A percentile compares a stretch with the other conserved stretches of the same genome.
phyloP scores from a whole-genome alignment of 2,113 vertebrate species.

The Scomber colias region DNA sequence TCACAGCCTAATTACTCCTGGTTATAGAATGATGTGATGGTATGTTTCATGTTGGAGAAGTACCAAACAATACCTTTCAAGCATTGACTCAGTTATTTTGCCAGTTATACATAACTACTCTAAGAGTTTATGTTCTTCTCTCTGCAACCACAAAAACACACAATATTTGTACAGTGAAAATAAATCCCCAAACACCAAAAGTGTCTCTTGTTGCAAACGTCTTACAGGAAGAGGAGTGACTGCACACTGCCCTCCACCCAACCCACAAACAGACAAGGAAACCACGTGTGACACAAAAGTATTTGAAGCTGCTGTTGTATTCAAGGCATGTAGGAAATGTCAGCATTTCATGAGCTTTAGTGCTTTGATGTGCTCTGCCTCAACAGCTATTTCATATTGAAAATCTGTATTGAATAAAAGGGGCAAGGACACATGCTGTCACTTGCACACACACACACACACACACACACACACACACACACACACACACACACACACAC shows the following conservation, averaged over 20 bases:
- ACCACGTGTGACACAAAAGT: slow-evolving; percentile 20
- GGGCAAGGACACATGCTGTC: neutral
- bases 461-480: neutral
- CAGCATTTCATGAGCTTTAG: neutral
- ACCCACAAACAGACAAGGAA: slow-evolving; percentile 37
- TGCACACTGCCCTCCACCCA: neutral
- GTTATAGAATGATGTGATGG: no score
- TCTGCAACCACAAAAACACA: slow-evolving; percentile 16
- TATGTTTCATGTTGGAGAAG: no score
- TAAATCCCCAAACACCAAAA: slow-evolving; percentile 6
- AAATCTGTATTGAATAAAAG: neutral
- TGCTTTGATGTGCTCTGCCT: neutral
- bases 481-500: no score
- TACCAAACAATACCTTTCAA: no score
- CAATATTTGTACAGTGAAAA: slow-evolving; percentile 28
- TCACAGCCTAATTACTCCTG: no score
- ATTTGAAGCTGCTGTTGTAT: neutral
- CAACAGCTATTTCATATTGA: neutral
- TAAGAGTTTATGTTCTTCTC: neutral
- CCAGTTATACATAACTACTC: neutral
- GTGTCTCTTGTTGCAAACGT: neutral
- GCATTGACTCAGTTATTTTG: neutral
- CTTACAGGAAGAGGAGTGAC: slow-evolving; percentile 12
- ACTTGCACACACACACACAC: neutral
- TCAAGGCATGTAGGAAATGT: neutral